Base-by-base conservation (phyloP, 2,113 vertebrate species). In the Phodopus roborovskii region DNA sequence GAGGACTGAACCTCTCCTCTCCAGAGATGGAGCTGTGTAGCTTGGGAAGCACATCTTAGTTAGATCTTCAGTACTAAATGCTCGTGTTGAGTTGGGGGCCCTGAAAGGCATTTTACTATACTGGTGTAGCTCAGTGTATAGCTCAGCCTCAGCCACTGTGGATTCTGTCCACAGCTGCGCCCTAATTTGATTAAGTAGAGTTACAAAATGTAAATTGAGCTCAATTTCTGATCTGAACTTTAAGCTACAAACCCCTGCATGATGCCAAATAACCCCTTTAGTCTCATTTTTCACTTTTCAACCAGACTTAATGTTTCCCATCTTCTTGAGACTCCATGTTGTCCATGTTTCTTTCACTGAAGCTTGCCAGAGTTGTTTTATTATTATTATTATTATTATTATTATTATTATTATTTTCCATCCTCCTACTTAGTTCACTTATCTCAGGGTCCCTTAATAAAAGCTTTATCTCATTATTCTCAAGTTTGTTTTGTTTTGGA, bases 181-280 rank as follows among this genome's bases (percentile, higher is more conserved):
- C 73, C 81, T 50, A 16, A 28, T 96, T 77, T 88, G 36, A 86
- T n/a, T 83, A 66, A 53, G 73, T 60, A 68, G 24, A 89, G 53
- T 95, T 36, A 85, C 45, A 28, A 92, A 94, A 81, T 75, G 64
- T 58, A 84, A 93, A 60, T 12, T 70, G 42, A 78, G 73, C 30
- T 84, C 79, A 88, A 70, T 96, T 92, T 95, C 48, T 16, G 42
- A 73, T 85, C 60, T 62, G 89, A 42, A 92, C 88, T 92, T 96
- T 58, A 89, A 91, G 70, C 36, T 86, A 50, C 68, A 50, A 86
- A 92, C 64, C 39, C 22, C 48, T 74, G 2, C 60, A 42, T 77
- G 56, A 94, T 71, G 28, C 85, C 73, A 94, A 94, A 95, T 94
- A 94, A 81, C 94, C 94, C 90, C 94, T 96, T 36, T 87, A n/a